A percentile compares a stretch with the other conserved stretches of the same genome.
These are phyloP conservation scores for Heliopora coerulea DNA, from an alignment of 92 coral and sea anemone genomes.

Conservation along the genomic window DNA sequence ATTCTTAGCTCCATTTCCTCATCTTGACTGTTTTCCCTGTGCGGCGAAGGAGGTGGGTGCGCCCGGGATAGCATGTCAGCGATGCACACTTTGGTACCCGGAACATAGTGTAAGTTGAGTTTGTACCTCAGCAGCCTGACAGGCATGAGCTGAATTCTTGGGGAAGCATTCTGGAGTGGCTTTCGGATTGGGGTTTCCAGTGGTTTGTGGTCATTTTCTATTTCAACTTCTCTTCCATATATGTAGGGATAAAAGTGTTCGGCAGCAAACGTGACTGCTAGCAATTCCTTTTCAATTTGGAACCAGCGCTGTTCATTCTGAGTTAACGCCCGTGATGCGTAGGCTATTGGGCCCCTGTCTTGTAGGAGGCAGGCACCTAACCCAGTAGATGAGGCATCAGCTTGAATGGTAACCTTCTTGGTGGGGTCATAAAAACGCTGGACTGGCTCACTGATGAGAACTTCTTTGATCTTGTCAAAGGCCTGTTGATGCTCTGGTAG, in stretches of 20 bases:
- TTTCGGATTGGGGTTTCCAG: constrained; percentile 23
- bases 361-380: constrained; percentile 47
- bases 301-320: constrained; percentile 52
- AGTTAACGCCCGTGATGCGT: constrained; percentile 24
- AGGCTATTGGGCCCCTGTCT: constrained; percentile 39
- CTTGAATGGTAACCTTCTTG: constrained; percentile 55
- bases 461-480: constrained; percentile 5
- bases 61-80: constrained; percentile 34
- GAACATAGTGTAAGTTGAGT: not conserved
- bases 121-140: constrained; percentile 9
- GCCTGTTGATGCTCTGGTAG: constrained; percentile 37
- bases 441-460: not conserved
- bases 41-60: no score
- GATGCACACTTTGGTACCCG: constrained; percentile 18
- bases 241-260: constrained; percentile 61
- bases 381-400: constrained; percentile 60
- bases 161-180: constrained; percentile 11
- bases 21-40: no score
- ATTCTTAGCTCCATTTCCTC: no score
- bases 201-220: constrained; percentile 29
- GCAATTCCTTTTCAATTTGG: constrained; percentile 69
- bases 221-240: constrained; percentile 19
- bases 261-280: constrained; percentile 59
- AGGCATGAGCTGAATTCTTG: constrained; percentile 24
- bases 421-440: constrained; percentile 10